Conservation (phyloP, 2,797 vertebrate species). For the Petrocephalus sullivani region DNA sequence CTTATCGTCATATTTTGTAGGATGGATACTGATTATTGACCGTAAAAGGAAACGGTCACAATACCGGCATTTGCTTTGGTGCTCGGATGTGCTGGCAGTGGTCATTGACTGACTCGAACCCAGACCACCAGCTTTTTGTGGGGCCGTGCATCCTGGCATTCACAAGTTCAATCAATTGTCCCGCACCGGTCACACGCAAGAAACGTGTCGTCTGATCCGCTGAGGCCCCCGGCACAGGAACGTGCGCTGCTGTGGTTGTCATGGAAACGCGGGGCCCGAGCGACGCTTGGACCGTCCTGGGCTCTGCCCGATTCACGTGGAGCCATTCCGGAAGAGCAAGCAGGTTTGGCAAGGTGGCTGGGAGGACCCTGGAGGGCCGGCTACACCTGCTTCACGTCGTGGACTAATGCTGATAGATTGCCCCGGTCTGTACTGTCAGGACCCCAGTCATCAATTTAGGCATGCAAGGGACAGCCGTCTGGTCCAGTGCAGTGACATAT, state of each 20-base stretch:
- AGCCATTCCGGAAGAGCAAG: neutral
- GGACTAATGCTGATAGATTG: constrained; percentile 5
- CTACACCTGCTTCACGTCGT: constrained; percentile 17
- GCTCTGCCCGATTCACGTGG: neutral
- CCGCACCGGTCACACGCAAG: neutral
- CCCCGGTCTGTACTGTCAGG: constrained; percentile 8
- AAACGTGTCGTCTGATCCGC: neutral
- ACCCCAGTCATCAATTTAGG: constrained; percentile 9
- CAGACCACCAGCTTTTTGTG: neutral
- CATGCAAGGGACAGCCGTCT: neutral
- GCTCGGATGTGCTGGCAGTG: neutral
- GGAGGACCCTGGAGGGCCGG: neutral
- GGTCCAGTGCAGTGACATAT: neutral
- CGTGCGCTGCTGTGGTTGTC: neutral
- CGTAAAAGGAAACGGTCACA: neutral
- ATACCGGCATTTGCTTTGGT: neutral
- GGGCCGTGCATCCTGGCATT: neutral
- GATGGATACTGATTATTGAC: neutral
- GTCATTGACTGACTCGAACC: neutral
- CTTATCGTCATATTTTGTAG: neutral
- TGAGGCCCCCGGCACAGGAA: neutral
- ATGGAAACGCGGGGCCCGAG: neutral
- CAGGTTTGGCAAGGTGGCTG: neutral
- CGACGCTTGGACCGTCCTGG: neutral
- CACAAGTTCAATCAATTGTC: neutral